A percentile compares a stretch with the other conserved stretches of the same genome.
These are phyloP conservation scores for Sterrhoptilus dennistouni DNA, from an alignment of 2,113 vertebrate genomes.

Conservation along the genomic window DNA sequence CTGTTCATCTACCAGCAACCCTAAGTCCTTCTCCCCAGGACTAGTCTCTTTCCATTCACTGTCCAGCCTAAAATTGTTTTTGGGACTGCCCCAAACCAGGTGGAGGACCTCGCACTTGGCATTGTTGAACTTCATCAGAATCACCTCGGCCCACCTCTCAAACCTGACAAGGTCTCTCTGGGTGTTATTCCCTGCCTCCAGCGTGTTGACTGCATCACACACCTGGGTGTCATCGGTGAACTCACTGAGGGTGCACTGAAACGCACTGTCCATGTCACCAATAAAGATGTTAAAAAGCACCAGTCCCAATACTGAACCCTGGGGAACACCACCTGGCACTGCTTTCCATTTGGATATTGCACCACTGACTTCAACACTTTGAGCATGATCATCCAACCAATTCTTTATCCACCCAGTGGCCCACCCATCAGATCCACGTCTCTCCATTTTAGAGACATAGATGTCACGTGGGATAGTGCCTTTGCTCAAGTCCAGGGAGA, in stretches of 20 bases:
- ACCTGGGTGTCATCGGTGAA: background rate
- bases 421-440: background rate
- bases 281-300: background rate
- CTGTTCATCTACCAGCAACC: background rate
- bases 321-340: background rate
- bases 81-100: background rate
- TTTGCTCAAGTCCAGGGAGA: background rate
- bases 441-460: background rate
- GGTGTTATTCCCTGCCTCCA: background rate
- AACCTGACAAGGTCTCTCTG: background rate
- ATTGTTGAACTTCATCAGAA: background rate
- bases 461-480: background rate
- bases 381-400: background rate
- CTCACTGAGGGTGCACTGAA: background rate
- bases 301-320: background rate
- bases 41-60: background rate
- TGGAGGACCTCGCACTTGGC: background rate
- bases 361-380: background rate
- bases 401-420: background rate
- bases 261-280: background rate
- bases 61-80: background rate
- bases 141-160: background rate
- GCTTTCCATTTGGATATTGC: background rate
- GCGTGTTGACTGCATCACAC: accelerated
- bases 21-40: background rate